Base-by-base conservation (phyloP, 1,140 invertebrate species). In the Calycopis cecrops region DNA sequence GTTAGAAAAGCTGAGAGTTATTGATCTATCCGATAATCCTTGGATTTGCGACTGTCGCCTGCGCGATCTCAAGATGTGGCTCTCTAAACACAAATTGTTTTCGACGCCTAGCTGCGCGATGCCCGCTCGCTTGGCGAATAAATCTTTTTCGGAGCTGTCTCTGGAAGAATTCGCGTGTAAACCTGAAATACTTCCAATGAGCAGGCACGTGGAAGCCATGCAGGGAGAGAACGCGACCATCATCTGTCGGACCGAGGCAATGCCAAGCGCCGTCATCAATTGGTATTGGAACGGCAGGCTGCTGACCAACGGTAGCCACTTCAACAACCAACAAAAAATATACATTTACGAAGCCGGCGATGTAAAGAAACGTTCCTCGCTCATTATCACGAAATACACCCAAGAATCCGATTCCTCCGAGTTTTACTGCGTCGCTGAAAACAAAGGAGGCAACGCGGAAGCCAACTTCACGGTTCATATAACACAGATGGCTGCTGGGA, bases 401-500 rank as follows among this genome's bases (percentile, higher is more conserved):
- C 94, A 95, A 73, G 94, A 96, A 73, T 91, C 94, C 6, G 96
- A 98, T 76, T 93, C 94, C 21, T 95, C 93, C 21, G 94, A 96
- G 65, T 98, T 98, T 87, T 94, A 94, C 68, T 98, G 97, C 79
- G 92, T 96, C 0, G 96, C 96, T 11, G 94, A 96, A 72, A 99
- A 99, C 81, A 91, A 93, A 52, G 96, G 95, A 9, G 98, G 97
- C 1, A 95, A 92, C 71, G 94, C 95, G n/a, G 94, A 96, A 86
- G 94, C 95, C 0, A 97, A 97, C 76, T 97, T 96, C 69, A 97
- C 96, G 7, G 87, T 97, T 9, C 92, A 95, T 70, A 93, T 97
- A 34, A 92, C 92, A 28, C 89, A 94, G 69, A 89, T 92, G 38
- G 90, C 93, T 9, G 92, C 92, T 4, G 94, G 93, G 18, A 93